Evolutionary conservation across 1,140 invertebrate species (phyloP), one percentile per base, ranked within the genome.

Genomic region (Bicyclus anynana): DNA sequence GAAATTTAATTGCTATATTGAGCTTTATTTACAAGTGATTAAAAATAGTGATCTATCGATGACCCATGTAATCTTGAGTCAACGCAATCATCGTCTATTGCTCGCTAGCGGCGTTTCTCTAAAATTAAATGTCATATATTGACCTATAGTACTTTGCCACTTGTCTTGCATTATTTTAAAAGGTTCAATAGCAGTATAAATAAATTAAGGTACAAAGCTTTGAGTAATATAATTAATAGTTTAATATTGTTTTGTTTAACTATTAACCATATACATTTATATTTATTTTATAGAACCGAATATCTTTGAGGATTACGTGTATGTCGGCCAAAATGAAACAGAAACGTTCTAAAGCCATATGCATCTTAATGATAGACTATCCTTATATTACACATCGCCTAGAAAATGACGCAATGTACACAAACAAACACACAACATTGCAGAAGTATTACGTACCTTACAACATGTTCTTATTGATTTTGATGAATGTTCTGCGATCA

Each of bases 101-200:
- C 14, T 38, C 0, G 29, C 44, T 55, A 10, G 69, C 62, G 69
- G 47, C 42, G 52, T 60, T 60, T 50, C 51, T 54, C 46, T 53
- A 35, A 52, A 60, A 23, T 18, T 23, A 62, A 66, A 66, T 66
- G 59, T 66, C 64, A 62, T 57, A 58, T 16, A 23, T 16, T 66
- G 55, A 66, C 64, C 59, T 61, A 58, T 62, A 55, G 53, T 52
- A 48, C 37, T 49, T 37, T 37, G 38, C 53, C 53, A 53, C 62
- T 64, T 59, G 49, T 59, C 37, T 50, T 21, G 35, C 42, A 38
- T 51, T n/a, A n/a, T n/a, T 51, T n/a, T n/a, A n/a, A n/a, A n/a
- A n/a, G n/a, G n/a, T n/a, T n/a, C n/a, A n/a, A n/a, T n/a, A n/a
- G n/a, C n/a, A n/a, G n/a, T n/a, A n/a, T n/a, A n/a, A n/a, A n/a